These are phyloP conservation scores for Ernsta delagoae DNA, from an alignment of 2,888 invertebrate species.

Conservation along the genomic window DNA sequence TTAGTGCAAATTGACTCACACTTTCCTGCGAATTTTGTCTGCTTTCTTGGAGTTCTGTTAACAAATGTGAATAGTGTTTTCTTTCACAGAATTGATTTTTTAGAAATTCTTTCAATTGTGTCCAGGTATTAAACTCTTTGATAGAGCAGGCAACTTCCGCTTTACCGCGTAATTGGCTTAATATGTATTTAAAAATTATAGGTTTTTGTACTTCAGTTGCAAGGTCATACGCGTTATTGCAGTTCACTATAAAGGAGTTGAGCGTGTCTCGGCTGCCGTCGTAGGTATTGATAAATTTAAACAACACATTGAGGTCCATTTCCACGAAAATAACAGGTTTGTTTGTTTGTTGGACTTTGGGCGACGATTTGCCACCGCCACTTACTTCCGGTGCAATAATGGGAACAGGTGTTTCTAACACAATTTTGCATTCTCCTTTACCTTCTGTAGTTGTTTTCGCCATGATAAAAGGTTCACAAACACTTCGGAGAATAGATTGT, in stretches of 20 bases:
- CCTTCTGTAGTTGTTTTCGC: conserved; percentile 3
- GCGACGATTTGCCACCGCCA: not conserved
- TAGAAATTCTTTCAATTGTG: conserved; percentile 43
- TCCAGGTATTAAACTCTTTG: conserved; percentile 45
- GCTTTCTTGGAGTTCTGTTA: conserved; percentile 12
- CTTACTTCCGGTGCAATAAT: not conserved
- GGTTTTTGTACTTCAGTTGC: conserved; percentile 5
- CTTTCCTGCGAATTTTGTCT: conserved; percentile 1
- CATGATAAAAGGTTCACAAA: not conserved
- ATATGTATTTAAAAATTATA: conserved; percentile 42
- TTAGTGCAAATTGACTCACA: conserved; percentile 8
- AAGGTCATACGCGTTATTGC: conserved; percentile 8
- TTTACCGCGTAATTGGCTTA: conserved; percentile 43
- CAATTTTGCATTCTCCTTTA: not conserved
- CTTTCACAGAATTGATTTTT: conserved; percentile 31
- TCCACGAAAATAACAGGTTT: not conserved
- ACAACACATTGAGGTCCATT: not conserved
- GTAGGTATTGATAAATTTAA: conserved; percentile 16
- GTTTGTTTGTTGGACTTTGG: conserved; percentile 2
- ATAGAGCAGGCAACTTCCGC: conserved; percentile 45
- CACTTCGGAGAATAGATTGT: conserved; percentile 1
- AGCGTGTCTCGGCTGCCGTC: conserved; percentile 5
- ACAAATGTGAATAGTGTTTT: conserved; percentile 17
- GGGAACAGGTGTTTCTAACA: not conserved
- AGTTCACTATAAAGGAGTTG: conserved; percentile 12